Base-by-base conservation (phyloP, 2,888 invertebrate genomes). In the Eupithecia vulgata region DNA sequence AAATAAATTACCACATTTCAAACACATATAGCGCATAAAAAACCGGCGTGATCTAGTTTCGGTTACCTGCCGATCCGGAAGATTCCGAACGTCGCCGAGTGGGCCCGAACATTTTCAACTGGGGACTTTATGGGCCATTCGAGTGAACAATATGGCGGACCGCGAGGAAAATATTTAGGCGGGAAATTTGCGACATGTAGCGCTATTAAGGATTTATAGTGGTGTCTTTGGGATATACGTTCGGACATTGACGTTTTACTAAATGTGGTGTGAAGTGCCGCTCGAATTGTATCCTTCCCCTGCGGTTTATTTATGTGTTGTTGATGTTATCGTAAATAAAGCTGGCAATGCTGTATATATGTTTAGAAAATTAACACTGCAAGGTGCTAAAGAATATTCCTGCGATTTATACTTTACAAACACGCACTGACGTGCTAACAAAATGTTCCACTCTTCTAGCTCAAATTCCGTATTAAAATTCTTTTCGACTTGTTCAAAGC, bases 81-180 rank as follows among this genome's bases (percentile, higher is more conserved):
- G 67, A 71, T 67, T 59, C 74, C 79, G 72, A 76, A 40, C 67
- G 65, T 52, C 48, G 40, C 67, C 74, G 76, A 77, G 48, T 42
- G 25, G 45, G 40, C 34, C 72, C 75, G 80, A 79, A 74, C 73
- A 75, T 70, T 82, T 79, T 82, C 81, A 81, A 79, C 80, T 79
- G 71, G 72, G 73, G 81, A 81, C 83, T 89, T 90, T 90, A 90
- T 86, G 87, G 83, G 80, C 88, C 82, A 87, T 90, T 87, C 89
- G 88, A 87, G 87, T 81, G 82, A 80, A 81, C 87, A 88, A 90
- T 85, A 89, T 88, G 89, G 89, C 87, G 83, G 80, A 79, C 80
- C 81, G 82, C 77, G 78, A 82, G 82, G 83, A 72, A 87, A 85
- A 85, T 83, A 84, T 86, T 88, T 85, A 81, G 79, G 80, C 78